Percentiles rank a stretch among this genome's conserved stretches.
These are phyloP conservation scores for Lydus trimaculatus DNA, from an alignment of 2,888 invertebrate species.

Conservation along the genomic window DNA sequence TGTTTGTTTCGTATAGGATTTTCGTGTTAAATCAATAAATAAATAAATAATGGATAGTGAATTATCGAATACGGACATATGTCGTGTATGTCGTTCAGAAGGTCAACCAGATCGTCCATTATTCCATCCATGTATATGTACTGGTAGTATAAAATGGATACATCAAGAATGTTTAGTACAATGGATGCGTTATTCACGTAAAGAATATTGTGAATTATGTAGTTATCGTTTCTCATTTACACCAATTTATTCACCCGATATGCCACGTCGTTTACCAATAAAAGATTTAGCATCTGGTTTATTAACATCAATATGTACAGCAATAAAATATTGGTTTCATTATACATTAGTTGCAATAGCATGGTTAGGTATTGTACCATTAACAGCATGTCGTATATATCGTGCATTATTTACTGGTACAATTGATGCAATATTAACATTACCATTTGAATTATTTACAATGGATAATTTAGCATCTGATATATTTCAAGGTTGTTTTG, in stretches of 20 bases:
- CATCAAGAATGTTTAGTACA: conserved; percentile 98
- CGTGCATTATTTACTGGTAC: conserved; percentile 90
- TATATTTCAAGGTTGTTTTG: conserved; percentile 95
- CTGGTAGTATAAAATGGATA: conserved; percentile 98
- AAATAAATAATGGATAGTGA: conserved; percentile 57
- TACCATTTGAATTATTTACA: conserved; percentile 92
- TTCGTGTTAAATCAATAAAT: no score
- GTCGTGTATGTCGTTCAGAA: conserved; percentile 97
- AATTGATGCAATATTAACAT: conserved; percentile 82
- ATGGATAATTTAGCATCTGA: conserved; percentile 93
- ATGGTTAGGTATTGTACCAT: conserved; percentile 96
- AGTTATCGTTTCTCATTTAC: conserved; percentile 98
- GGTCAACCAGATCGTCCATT: conserved; percentile 90
- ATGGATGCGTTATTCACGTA: conserved; percentile 98
- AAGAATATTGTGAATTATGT: conserved; percentile 98
- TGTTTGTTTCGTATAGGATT: neutral
- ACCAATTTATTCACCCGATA: conserved; percentile 99
- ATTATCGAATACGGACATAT: conserved; percentile 80
- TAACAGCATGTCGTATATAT: conserved; percentile 96
- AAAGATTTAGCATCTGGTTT: conserved; percentile 92
- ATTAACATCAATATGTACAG: conserved; percentile 86
- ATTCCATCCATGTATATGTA: conserved; percentile 98
- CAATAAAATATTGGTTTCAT: conserved; percentile 96
- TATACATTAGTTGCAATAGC: conserved; percentile 96
- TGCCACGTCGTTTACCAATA: conserved; percentile 96